Evolutionary conservation across 2,797 vertebrate species (phyloP), one percentile per base, ranked within the genome.

Genomic region (Crocodylus rhombifer): DNA sequence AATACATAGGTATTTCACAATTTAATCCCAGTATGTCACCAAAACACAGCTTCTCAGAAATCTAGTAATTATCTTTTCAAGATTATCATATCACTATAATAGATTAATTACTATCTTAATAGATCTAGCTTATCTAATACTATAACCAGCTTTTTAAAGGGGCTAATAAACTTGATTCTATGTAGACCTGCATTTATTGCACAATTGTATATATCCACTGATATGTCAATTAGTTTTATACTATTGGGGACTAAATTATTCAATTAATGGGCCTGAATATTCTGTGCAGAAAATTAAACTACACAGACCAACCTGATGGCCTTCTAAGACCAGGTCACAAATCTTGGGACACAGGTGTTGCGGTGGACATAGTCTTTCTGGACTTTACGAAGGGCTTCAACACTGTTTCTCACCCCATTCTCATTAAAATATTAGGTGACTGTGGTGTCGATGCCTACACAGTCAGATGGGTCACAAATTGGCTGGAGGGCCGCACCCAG

Each of bases 111-210:
- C 36, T 69, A 69, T 10, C 67, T 84, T 77, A 76, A 87, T 42
- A 92, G 82, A 77, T 33, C 56, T 57, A 80, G 87, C 94, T 92
- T 88, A 85, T 80, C 80, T 94, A 92, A 94, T 86, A 77, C 84
- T 89, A 73, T 91, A 42, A 36, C 67, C 36, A 23, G 33, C 87
- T 96, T 91, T 83, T 67, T 64, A 77, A 80, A 93, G n/a, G 69
- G 67, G 25, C 84, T 93, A 96, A 93, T 82, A 95, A 96, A 90
- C 21, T 87, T 94, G 94, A 93, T 95, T 94, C 87, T 87, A 58
- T 63, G 63, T 77, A 80, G 87, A 61, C 15, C 61, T 92, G 93
- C 90, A 94, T 95, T 95, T 80, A 86, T 56, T 64, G 86, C 94
- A 65, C 78, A 33, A 79, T 94, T 91, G 61, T 67, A 26, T 86